Evolutionary conservation across 2,888 invertebrate species (phyloP).

Genomic region (Druceiella hillmani): DNA sequence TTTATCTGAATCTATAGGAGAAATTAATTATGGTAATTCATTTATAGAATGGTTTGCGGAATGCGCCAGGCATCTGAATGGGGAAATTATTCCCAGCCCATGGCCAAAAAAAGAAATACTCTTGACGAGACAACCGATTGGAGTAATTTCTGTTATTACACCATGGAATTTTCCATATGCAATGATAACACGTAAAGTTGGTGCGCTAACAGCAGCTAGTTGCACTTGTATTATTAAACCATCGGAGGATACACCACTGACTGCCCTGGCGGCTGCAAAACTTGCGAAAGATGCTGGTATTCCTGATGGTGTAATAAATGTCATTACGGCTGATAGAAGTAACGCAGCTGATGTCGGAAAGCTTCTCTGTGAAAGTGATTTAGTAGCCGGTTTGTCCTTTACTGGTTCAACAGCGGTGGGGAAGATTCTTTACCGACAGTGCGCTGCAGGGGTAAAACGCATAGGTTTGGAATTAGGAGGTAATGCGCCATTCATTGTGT

Average conservation of each 20-base stretch:
- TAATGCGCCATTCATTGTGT: constrained; percentile 97
- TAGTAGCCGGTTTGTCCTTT: constrained; percentile 87
- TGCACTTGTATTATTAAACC: constrained; percentile 93
- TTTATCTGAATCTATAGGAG: constrained; percentile 76
- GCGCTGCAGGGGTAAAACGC: constrained; percentile 81
- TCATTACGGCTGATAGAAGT: constrained; percentile 72
- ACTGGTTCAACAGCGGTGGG: constrained; percentile 94
- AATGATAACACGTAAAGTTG: constrained; percentile 97
- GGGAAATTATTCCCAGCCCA: constrained; percentile 72
- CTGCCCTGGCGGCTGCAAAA: constrained; percentile 82
- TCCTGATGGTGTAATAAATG: constrained; percentile 89
- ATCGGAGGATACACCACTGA: constrained; percentile 94
- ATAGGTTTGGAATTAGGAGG: constrained; percentile 95
- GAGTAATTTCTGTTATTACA: constrained; percentile 91
- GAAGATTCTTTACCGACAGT: constrained; percentile 79
- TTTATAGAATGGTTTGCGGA: constrained; percentile 97
- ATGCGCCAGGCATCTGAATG: constrained; percentile 81
- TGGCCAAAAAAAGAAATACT: constrained; percentile 68
- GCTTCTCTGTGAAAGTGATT: constrained; percentile 76
- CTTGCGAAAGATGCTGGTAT: constrained; percentile 88
- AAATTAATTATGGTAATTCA: constrained; percentile 85
- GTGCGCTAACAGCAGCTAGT: constrained; percentile 90
- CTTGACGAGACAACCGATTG: constrained; percentile 79
- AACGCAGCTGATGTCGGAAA: constrained; percentile 79
- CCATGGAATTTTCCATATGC: constrained; percentile 96